Conservation (phyloP, 2,888 invertebrate species). For the Myopa testacea region DNA sequence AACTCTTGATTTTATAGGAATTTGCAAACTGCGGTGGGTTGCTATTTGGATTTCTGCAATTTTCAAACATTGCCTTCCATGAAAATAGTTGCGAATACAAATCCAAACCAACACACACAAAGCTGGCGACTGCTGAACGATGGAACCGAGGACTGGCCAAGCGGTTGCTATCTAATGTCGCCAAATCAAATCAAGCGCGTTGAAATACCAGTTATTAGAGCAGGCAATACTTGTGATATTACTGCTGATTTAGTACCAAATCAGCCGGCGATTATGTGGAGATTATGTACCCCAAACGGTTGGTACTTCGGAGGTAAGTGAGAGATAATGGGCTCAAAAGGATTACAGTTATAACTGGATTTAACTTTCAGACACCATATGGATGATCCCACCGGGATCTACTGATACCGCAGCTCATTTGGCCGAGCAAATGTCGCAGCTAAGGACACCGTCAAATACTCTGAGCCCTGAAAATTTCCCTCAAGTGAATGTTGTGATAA, state of each 20-base stretch:
- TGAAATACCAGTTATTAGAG: slow-evolving; percentile 74
- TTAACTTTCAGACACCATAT: slow-evolving; percentile 68
- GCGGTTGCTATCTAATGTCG: slow-evolving; percentile 81
- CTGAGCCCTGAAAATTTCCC: slow-evolving; percentile 64
- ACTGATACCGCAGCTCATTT: slow-evolving; percentile 63
- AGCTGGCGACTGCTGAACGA: slow-evolving; percentile 88
- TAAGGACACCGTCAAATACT: slow-evolving; percentile 59
- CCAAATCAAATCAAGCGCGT: slow-evolving; percentile 68
- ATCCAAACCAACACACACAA: slow-evolving; percentile 72
- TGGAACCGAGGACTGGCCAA: slow-evolving; percentile 90
- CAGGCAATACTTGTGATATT: slow-evolving; percentile 82
- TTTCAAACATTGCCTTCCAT: slow-evolving; percentile 80
- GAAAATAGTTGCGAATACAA: slow-evolving; percentile 73
- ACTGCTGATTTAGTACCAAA: slow-evolving; percentile 78
- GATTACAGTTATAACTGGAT: not conserved
- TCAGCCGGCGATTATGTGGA: slow-evolving; percentile 90
- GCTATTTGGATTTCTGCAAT: slow-evolving; percentile 91
- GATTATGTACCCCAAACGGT: slow-evolving; percentile 87
- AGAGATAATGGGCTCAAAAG: not conserved
- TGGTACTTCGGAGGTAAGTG: slow-evolving; percentile 89
- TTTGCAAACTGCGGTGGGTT: slow-evolving; percentile 94
- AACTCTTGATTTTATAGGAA: slow-evolving; percentile 76
- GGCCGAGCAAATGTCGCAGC: slow-evolving; percentile 66
- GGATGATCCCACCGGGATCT: slow-evolving; percentile 65
- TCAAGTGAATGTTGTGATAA: slow-evolving; percentile 68